Percentiles rank a stretch among this genome's conserved stretches.
phyloP scores from a whole-genome alignment of 2,888 invertebrate species.

The Oligia fasciuncula region DNA sequence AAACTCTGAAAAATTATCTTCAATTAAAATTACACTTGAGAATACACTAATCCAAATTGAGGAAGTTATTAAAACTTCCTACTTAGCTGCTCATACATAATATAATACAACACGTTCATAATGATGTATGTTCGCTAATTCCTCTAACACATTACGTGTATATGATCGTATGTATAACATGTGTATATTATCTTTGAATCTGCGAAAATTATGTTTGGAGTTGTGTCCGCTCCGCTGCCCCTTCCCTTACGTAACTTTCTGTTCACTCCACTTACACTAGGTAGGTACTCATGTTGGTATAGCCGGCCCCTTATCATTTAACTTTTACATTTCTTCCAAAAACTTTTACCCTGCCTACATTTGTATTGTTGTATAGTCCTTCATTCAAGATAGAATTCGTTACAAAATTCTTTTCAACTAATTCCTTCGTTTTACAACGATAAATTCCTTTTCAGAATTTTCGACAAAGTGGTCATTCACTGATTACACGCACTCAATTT shows the following conservation, averaged over 20 bases:
- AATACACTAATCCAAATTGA: slow-evolving; percentile 47
- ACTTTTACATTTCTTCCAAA: slow-evolving; percentile 55
- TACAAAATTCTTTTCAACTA: slow-evolving; percentile 8
- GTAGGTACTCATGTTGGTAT: slow-evolving; percentile 33
- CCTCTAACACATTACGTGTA: slow-evolving; percentile 53
- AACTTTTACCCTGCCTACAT: slow-evolving; percentile 46
- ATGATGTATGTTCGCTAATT: slow-evolving; percentile 54
- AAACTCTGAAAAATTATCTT: slow-evolving; percentile 41
- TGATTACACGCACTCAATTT: slow-evolving; percentile 33
- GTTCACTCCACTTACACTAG: slow-evolving; percentile 57
- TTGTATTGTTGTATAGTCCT: slow-evolving; percentile 30
- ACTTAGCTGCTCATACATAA: slow-evolving; percentile 47
- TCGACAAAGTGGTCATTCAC: slow-evolving; percentile 23
- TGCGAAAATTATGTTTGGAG: slow-evolving; percentile 51
- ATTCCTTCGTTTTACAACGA: slow-evolving; percentile 19
- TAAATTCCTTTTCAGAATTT: slow-evolving; percentile 7
- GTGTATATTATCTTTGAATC: slow-evolving; percentile 59
- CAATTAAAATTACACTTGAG: slow-evolving; percentile 44
- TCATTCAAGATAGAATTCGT: slow-evolving; percentile 24
- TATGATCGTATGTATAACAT: slow-evolving; percentile 29
- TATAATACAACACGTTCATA: slow-evolving; percentile 43
- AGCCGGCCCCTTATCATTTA: slow-evolving; percentile 45
- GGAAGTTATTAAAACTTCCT: slow-evolving; percentile 65
- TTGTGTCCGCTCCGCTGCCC: slow-evolving; percentile 56
- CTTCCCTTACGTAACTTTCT: slow-evolving; percentile 57